Percentiles rank a stretch among this genome's conserved stretches.
These are phyloP conservation scores for Microtus agrestis DNA, from an alignment of 2,797 vertebrate genomes.

Conservation along the genomic window DNA sequence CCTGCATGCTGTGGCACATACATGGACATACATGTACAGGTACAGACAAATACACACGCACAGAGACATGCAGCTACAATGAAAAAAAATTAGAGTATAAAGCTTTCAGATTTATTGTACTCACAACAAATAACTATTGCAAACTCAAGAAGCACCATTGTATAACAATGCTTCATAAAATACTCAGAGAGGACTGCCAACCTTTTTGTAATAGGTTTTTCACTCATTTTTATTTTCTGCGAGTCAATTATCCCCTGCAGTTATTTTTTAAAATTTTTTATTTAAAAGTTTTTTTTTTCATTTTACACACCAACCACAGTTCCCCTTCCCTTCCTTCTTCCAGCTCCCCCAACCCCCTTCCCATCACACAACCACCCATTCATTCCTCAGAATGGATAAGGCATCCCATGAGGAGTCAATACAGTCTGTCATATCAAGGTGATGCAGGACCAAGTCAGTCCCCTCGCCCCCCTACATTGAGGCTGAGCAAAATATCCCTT, in stretches of 20 bases:
- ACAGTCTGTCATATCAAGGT: too few species aligned
- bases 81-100: neutral
- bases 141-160: neutral
- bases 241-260: neutral
- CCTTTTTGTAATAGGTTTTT: neutral
- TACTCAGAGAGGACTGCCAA: neutral
- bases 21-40: neutral
- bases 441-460: too few species aligned
- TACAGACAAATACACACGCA: neutral
- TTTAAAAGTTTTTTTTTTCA: too few species aligned
- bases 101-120: constrained; percentile 15
- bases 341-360: too few species aligned
- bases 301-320: too few species aligned
- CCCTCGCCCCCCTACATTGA: too few species aligned
- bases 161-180: neutral
- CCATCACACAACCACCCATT: too few species aligned
- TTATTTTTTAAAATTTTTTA: neutral
- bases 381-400: too few species aligned
- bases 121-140: neutral
- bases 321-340: too few species aligned
- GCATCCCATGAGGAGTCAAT: too few species aligned
- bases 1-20: neutral
- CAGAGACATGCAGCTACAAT: neutral
- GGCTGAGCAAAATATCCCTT: too few species aligned
- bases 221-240: neutral